Evolutionary conservation across 2,888 invertebrate species (phyloP), one percentile per base, ranked within the genome.

Genomic region (Mechanitis mazaeus): DNA sequence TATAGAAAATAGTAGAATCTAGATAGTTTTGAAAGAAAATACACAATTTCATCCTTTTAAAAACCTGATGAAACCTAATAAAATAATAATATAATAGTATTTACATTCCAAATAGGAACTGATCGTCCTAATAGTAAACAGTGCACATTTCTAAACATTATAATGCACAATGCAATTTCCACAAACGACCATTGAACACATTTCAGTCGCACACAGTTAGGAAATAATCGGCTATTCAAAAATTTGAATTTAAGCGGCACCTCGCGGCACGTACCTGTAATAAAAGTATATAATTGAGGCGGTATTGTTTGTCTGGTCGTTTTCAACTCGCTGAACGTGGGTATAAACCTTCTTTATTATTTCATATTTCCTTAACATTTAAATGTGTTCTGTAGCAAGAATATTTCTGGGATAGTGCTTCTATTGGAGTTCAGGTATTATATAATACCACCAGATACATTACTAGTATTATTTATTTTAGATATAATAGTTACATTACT

Each of bases 281-380:
- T 75, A 75, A 75, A 73, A 72, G 71, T 69, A 68, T 64, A 65
- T 67, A 68, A 69, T 61, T 62, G 61, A 60, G 66, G 64, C 64
- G 58, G 59, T 64, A 56, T 55, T 54, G 69, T 67, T 68, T 62
- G 50, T 61, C 68, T 56, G 61, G 63, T 61, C 72, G 71, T 73
- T 72, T 63, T 54, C 67, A 63, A 69, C 64, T 72, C 69, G 58
- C 64, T 65, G 67, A 69, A 67, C 68, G 65, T 69, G 70, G 65
- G 66, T 66, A 71, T 70, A 64, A 55, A 59, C 33, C 6, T 50
- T 50, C 5, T 20, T 9, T 50, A 50, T 31, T 50, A 50, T 50
- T 28, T 46, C n/a, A 20, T 50, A 7, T 50, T 28, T 50, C 20
- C n/a, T 6, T 20, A 47, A 47, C 20, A 47, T 47, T 47, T 20